These are phyloP conservation scores for Bos javanicus DNA, from an alignment of 2,113 vertebrate species.

Conservation along the genomic window DNA sequence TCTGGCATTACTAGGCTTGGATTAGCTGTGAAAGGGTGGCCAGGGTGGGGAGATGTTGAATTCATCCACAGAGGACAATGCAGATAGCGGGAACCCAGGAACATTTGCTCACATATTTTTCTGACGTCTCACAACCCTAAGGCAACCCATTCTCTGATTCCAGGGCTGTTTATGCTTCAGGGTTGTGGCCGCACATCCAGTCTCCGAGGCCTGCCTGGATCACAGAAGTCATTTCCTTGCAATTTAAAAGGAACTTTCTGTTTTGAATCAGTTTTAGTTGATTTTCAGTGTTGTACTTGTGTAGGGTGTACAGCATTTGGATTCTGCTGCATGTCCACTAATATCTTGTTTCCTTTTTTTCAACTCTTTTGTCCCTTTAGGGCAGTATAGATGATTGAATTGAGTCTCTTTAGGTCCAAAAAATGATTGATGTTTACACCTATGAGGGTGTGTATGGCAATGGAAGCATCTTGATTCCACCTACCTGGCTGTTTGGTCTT, in stretches of 20 bases:
- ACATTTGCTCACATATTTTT: not conserved
- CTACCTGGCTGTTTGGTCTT: not conserved
- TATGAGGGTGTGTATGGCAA: not conserved
- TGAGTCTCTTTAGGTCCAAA: not conserved
- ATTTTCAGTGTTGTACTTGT: not conserved
- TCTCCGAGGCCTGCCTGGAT: not conserved
- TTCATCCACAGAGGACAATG: not conserved
- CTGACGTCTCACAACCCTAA: not conserved
- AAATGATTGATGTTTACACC: not conserved
- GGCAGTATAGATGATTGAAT: not conserved
- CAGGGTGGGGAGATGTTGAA: not conserved
- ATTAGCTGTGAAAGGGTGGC: not conserved
- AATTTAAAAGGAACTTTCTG: not conserved
- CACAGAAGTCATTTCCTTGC: not conserved
- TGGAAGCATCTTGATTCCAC: not conserved
- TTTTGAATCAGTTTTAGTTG: not conserved
- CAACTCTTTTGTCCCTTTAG: not conserved
- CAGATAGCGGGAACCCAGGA: not conserved
- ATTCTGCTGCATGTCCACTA: not conserved
- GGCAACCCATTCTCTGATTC: not conserved
- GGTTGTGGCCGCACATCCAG: accelerated
- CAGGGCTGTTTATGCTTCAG: not conserved
- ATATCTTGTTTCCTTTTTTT: not conserved
- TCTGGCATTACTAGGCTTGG: not conserved
- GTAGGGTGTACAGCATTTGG: not conserved